Base-by-base conservation (phyloP, 1,140 invertebrate species). In the Belonocnema kinseyi region DNA sequence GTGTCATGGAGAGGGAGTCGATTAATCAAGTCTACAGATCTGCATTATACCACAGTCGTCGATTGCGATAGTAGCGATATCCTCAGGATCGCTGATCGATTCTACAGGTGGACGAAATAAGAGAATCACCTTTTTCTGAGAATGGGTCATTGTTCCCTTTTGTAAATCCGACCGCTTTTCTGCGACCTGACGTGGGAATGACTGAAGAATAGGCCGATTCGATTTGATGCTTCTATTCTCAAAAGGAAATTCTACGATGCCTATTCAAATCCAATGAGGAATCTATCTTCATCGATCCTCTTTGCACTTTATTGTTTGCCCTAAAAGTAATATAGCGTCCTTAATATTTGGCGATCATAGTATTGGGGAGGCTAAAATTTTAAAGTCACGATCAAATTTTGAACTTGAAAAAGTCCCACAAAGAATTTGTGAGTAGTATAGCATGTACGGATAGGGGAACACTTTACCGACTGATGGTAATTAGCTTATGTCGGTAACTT, bases 11-110 rank as follows among this genome's bases (percentile, higher is more conserved):
- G 33, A 66, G 46, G 61, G 13, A 66, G 26, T 40, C 26, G 61
- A 66, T 66, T 66, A 66, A 66, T 66, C 61, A 66, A 66, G n/a
- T 66, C 61, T 66, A 46, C 61, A 66, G 40, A 3, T 46, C 26
- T 66, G 26, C 26, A 66, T 66, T 46, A 66, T 66, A 66, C 61
- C 61, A 33, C 13, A 66, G 61, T 66, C 61, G 61, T 46, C 61
- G 61, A 66, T 66, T 66, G 61, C 61, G 61, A 66, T 66, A 66
- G 61, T 66, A 66, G 61, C 61, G 61, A 33, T 33, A 66, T 40
- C 33, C 13, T 54, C 26, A 46, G 40, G 40, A 46, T 46, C 11
- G 33, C 61, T 66, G 61, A 66, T 66, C 61, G 61, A 66, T 66
- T 40, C 61, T 66, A 66, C 61, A 66, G 61, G 61, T 66, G 61